Evolutionary conservation across 2,113 vertebrate species (phyloP).

Genomic region (Climacteris rufus): DNA sequence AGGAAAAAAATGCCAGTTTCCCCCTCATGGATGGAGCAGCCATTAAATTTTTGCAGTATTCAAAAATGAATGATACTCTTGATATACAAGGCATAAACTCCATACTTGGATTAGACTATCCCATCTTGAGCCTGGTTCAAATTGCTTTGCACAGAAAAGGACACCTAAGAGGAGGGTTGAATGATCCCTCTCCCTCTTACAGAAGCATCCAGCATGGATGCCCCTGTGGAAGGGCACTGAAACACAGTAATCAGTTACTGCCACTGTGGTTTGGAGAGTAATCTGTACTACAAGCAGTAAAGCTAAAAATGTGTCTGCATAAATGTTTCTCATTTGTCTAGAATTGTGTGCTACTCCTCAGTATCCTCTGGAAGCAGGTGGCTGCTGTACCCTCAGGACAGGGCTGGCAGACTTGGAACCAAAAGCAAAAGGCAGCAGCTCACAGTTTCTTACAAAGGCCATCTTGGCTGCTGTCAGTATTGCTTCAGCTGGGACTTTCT

Average conservation of each 20-base stretch:
- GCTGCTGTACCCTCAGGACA: background rate
- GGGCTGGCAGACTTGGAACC: background rate
- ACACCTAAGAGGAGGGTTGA: background rate
- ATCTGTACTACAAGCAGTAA: background rate
- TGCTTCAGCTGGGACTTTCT: conserved; percentile 39
- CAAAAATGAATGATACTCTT: background rate
- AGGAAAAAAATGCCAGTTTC: background rate
- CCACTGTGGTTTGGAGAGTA: background rate
- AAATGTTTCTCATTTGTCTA: background rate
- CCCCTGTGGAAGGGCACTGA: background rate
- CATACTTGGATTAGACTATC: background rate
- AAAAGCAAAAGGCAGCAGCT: background rate
- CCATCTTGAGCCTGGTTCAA: background rate
- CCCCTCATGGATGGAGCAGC: background rate
- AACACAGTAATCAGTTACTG: background rate
- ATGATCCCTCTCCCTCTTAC: background rate
- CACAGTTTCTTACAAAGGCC: background rate
- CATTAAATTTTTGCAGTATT: background rate
- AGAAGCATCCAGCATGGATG: background rate
- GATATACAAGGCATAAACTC: background rate
- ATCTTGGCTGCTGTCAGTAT: background rate
- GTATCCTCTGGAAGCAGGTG: background rate
- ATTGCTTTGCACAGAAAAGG: background rate
- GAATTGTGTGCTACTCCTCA: background rate
- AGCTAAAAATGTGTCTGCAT: background rate